Evolutionary conservation across 1,140 invertebrate genomes (phyloP).

Genomic region (Bombus waltoni): DNA sequence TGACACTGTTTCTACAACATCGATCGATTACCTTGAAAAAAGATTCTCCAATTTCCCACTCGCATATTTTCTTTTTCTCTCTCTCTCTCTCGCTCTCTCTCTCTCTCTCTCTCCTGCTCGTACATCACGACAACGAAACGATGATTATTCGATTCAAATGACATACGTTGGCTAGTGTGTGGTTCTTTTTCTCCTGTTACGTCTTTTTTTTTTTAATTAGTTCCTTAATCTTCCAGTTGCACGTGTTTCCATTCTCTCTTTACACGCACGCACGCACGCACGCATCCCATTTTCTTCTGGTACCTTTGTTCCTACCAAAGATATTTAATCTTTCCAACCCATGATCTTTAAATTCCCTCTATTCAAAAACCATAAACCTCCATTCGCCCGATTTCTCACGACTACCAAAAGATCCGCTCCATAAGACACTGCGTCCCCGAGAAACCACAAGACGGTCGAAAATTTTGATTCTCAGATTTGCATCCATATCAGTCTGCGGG

Average conservation of each 20-base stretch:
- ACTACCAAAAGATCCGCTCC: slow-evolving; percentile 8
- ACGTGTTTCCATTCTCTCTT: slow-evolving; percentile 7
- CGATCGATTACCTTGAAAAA: slow-evolving; percentile 78
- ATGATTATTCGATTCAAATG: slow-evolving; percentile 62
- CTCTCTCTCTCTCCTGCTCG: slow-evolving; percentile 45
- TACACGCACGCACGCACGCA: slow-evolving; percentile 24
- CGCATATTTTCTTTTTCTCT: slow-evolving; percentile 44
- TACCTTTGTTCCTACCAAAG: not conserved
- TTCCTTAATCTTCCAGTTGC: slow-evolving; percentile 4
- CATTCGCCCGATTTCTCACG: not conserved
- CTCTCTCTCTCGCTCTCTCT: slow-evolving; percentile 44
- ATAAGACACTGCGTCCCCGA: slow-evolving; percentile 57
- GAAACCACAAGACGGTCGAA: slow-evolving; percentile 40
- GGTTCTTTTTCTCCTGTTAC: slow-evolving; percentile 45
- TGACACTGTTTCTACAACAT: slow-evolving; percentile 79
- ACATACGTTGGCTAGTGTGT: slow-evolving; percentile 57
- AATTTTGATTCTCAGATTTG: slow-evolving; percentile 75
- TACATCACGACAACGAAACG: slow-evolving; percentile 58
- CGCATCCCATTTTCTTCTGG: not conserved
- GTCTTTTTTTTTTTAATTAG: not conserved
- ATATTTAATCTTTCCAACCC: not conserved
- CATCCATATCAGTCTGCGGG: slow-evolving; percentile 70
- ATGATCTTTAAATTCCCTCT: not conserved
- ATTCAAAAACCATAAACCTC: too few relatives aligned
- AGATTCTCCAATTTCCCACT: slow-evolving; percentile 57